Percentiles rank a stretch among this genome's conserved stretches.
phyloP scores from a whole-genome alignment of 2,888 invertebrate genomes.

The Lasioglossum pauxillum region DNA sequence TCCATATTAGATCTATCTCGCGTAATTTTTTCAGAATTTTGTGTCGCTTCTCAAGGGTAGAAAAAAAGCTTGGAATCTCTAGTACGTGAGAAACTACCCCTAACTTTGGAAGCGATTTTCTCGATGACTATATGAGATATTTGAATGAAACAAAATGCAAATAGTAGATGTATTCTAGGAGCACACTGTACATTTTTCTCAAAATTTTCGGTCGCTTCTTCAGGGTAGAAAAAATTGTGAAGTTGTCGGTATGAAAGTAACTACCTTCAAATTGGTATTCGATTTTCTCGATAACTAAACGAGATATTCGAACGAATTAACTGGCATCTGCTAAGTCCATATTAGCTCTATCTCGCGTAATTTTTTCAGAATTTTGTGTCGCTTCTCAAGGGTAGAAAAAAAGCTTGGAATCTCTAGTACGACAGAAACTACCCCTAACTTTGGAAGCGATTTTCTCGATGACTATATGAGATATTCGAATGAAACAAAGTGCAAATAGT shows the following conservation, averaged over 20 bases:
- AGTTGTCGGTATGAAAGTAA: no score
- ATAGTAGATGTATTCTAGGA: no score
- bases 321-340: rapidly evolving
- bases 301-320: background rate
- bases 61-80: background rate
- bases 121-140: background rate
- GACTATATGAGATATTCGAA: background rate
- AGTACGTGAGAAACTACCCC: background rate
- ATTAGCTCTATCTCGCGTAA: background rate
- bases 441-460: background rate
- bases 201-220: no score
- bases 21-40: background rate
- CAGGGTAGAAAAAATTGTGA: no score
- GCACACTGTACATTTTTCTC: no score
- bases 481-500: background rate
- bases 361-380: background rate
- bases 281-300: no score
- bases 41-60: background rate
- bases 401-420: background rate
- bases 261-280: no score
- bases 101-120: background rate
- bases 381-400: background rate
- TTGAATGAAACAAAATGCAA: no score
- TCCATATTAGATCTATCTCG: background rate
- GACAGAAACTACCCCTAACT: background rate